Evolutionary conservation across 2,797 vertebrate genomes (phyloP), one percentile per base, ranked within the genome.

Genomic region (Sebastes goodei): DNA sequence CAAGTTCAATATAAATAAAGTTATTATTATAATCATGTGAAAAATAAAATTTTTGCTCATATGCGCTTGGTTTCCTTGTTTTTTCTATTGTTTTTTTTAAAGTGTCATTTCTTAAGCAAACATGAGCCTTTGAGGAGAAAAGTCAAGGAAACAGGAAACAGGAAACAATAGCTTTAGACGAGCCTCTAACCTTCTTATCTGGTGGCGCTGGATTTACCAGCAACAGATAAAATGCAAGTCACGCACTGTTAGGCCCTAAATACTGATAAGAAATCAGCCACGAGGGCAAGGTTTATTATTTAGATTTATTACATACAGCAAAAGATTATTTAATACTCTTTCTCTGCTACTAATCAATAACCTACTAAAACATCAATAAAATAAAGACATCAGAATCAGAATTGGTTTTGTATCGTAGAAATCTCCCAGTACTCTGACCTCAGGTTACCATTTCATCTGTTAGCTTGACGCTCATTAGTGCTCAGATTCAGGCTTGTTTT

Each of bases 251-350:
- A 30, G 56, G 79, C 32, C 70, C 17, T 88, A 81, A 77, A 82
- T 9, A 9, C 65, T 86, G 92, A 94, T 93, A 95, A 89, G 64
- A 76, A 86, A 88, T 87, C 82, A 84, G 71, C 8, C 8, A 53
- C 0, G 4, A 71, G 84, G 68, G 21, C 81, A 85, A 81, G 35
- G 84, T 84, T 78, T 81, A 79, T 76, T 46, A 72, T 78, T 69
- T 3, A 10, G 2, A 85, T 85, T 66, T 80, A 88, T 84, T 38
- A 66, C 15, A 5, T 46, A 17, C 64, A 63, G 2, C 5, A 61
- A 35, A 14, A 15, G 33, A 80, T 71, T 53, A 64, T 74, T 32
- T 65, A 38, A 78, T 59, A 60, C 1, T 56, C 29, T 53, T 11
- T 78, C 7, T 78, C 53, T 46, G 60, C 5, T 32, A 21, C 6